Evolutionary conservation across 2,797 vertebrate species (phyloP), one percentile per base, ranked within the genome.

Genomic region (Dermochelys coriacea): DNA sequence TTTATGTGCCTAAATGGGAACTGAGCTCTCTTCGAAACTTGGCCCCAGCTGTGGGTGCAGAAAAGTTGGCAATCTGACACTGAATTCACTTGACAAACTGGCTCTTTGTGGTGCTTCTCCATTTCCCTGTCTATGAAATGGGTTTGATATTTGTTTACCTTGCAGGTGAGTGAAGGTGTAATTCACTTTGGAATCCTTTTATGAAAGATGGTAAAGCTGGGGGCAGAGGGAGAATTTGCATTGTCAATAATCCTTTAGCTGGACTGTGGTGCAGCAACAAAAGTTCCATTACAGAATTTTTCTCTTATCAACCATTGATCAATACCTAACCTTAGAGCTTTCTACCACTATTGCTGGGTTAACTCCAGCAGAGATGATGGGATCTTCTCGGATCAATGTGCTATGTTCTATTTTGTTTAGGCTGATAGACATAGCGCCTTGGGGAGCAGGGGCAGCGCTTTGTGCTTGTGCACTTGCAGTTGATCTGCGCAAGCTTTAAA

Each of bases 401-500:
- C 74, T 54, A 79, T 41, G 84, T 6, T 59, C 55, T 0, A 12
- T 19, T 88, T 80, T 95, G 49, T 91, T 81, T 1, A 19, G 3
- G 0, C n/a, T 37, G 54, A 90, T 87, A 34, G 75, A 79, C 0
- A 77, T 85, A 89, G 86, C 90, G 82, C 91, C 85, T 83, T 27
- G 10, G 10, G 47, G 91, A 91, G 92, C 85, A 93, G 94, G 87
- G 47, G 51, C 80, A 80, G 75, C 80, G 51, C 4, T 68, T 18
- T 12, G 47, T 57, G 57, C 41, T 83, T 5, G 0, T 21, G 85
- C 7, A 34, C 15, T 59, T 31, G 2, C 88, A 31, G 81, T 86
- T 82, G 91, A 90, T 7, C 61, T 55, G 87, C 7, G 64, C 47
- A 79, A 77, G 50, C 93, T 95, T 59, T 84, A 92, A 59, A 64